Evolutionary conservation across 2,888 invertebrate genomes (phyloP).

Genomic region (Cephus nigrinus): DNA sequence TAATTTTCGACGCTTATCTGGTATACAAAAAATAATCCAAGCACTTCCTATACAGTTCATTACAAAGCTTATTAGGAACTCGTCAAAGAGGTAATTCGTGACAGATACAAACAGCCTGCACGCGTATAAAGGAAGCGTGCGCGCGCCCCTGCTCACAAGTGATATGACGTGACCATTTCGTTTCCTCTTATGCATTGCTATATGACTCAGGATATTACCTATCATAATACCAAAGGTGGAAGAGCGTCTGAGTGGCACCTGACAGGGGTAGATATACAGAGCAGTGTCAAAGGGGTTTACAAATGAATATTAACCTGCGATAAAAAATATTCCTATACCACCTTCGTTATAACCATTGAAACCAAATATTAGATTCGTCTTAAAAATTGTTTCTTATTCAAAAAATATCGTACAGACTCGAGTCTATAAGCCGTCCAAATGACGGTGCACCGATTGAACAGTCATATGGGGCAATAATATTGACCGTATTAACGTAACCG

Average conservation of each 20-base stretch:
- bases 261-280: background rate
- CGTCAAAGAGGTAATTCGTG: background rate
- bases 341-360: background rate
- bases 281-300: background rate
- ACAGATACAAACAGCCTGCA: background rate
- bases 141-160: conserved; percentile 18
- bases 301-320: background rate
- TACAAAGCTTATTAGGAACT: background rate
- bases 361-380: background rate
- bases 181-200: conserved; percentile 29
- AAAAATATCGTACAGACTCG: background rate
- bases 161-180: conserved; percentile 30
- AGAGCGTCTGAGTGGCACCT: background rate
- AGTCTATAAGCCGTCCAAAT: background rate
- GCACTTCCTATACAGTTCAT: background rate
- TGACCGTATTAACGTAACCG: conserved; percentile 41
- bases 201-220: conserved; percentile 55
- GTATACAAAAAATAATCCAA: background rate
- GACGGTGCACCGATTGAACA: conserved; percentile 21
- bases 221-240: conserved; percentile 34
- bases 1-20: background rate
- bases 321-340: background rate
- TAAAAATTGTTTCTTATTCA: background rate
- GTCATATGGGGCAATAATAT: conserved; percentile 44
- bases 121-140: background rate